Percentiles rank a stretch among this genome's conserved stretches.
Evolutionary conservation across 2,888 invertebrate genomes (phyloP).

Genomic region (Eubasilissa splendida): DNA sequence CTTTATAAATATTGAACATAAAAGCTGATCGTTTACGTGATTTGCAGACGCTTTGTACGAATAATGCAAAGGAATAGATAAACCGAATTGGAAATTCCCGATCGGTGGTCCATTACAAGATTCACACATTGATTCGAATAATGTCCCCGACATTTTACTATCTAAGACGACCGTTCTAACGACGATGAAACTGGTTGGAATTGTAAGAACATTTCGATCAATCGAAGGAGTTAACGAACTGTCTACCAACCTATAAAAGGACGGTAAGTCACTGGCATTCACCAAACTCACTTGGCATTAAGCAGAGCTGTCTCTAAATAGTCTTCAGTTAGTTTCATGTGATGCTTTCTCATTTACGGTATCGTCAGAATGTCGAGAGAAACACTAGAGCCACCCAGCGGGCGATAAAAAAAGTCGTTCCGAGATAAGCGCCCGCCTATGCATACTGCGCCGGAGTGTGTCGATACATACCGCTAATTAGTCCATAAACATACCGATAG

Average conservation of each 20-base stretch:
- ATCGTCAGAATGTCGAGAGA: conserved; percentile 36
- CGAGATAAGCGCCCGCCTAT: conserved; percentile 42
- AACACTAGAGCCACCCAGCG: conserved; percentile 50
- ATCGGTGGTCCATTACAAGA: too few species aligned
- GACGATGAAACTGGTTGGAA: too few species aligned
- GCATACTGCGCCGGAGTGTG: conserved; percentile 40
- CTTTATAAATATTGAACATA: too few species aligned
- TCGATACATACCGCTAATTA: conserved; percentile 55
- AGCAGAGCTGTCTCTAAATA: conserved; percentile 6
- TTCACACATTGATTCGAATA: too few species aligned
- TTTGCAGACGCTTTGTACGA: too few species aligned
- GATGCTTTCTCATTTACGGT: conserved; percentile 38
- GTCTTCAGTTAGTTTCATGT: not conserved
- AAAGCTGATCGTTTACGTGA: too few species aligned
- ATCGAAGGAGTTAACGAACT: not conserved
- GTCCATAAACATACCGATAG: conserved; percentile 56
- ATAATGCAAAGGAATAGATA: too few species aligned
- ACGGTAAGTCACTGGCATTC: not conserved
- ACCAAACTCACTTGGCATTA: conserved; percentile 25
- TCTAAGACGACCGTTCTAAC: too few species aligned
- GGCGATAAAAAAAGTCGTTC: conserved; percentile 44
- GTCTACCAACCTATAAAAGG: not conserved
- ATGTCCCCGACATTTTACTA: too few species aligned
- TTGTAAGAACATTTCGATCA: not conserved
- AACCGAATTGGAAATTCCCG: too few species aligned